Evolutionary conservation across 2,888 invertebrate species (phyloP).

Genomic region (Ophion ellenae): DNA sequence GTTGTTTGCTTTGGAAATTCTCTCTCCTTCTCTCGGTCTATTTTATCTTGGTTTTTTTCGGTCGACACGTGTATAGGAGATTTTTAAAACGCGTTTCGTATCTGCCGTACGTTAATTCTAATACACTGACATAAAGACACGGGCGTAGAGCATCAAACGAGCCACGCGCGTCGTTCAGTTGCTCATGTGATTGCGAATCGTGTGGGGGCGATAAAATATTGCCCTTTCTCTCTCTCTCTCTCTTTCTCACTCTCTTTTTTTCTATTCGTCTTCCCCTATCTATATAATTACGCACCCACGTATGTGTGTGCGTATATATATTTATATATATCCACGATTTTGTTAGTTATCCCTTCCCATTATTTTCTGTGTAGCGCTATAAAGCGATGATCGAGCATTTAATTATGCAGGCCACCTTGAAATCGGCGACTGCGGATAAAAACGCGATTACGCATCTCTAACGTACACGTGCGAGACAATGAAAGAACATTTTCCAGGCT

Average conservation of each 20-base stretch:
- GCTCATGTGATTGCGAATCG: conserved; percentile 31
- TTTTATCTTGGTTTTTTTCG: conserved; percentile 27
- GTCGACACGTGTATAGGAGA: conserved; percentile 1
- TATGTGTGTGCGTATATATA: neutral
- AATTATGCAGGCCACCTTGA: conserved; percentile 72
- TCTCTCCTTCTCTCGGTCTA: neutral
- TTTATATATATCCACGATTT: conserved; percentile 23
- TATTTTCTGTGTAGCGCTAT: conserved; percentile 33
- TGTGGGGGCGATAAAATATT: conserved; percentile 42
- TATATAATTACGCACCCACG: neutral
- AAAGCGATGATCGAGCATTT: conserved; percentile 53
- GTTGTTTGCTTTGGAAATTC: conserved; percentile 34
- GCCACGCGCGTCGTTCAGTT: conserved; percentile 49
- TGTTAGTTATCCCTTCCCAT: conserved; percentile 39
- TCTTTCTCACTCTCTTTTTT: conserved; percentile 16
- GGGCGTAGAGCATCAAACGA: neutral
- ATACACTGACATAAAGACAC: neutral
- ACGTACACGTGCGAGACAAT: conserved; percentile 61
- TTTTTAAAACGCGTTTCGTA: conserved; percentile 8
- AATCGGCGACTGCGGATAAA: conserved; percentile 65
- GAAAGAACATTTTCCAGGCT: conserved; percentile 59
- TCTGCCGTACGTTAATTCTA: neutral
- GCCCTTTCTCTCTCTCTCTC: conserved; percentile 10
- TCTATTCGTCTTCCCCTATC: conserved; percentile 13
- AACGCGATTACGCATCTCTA: conserved; percentile 70